Conservation (phyloP, 2,888 invertebrate genomes). For the Spodoptera exigua region DNA sequence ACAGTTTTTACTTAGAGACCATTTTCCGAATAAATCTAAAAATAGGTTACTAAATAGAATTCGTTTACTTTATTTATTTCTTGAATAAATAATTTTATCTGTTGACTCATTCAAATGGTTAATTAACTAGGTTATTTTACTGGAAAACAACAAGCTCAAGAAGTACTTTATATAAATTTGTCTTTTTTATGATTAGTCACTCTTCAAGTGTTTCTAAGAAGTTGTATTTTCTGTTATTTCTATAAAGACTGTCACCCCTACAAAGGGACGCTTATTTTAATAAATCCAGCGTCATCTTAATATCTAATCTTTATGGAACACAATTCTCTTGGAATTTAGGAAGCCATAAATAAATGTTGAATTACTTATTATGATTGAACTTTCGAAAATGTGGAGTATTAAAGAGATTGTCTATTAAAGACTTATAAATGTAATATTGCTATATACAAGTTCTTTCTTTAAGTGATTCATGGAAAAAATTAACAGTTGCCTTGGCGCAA, state of each 20-base stretch:
- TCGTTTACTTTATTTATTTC: too few species aligned
- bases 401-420: background rate
- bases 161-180: too few species aligned
- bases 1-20: too few species aligned
- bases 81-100: background rate
- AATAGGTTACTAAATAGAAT: too few species aligned
- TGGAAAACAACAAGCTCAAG: too few species aligned
- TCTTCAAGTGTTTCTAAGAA: background rate
- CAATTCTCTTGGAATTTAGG: conserved; percentile 40
- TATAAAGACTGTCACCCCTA: conserved; percentile 26
- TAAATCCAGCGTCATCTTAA: conserved; percentile 27
- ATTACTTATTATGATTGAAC: conserved; percentile 33
- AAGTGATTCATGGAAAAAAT: too few species aligned
- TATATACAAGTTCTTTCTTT: too few species aligned
- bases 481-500: too few species aligned
- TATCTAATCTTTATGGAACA: conserved; percentile 37
- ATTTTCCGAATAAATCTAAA: too few species aligned
- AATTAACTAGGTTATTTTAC: background rate
- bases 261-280: conserved; percentile 11
- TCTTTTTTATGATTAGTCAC: background rate
- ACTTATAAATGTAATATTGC: too few species aligned
- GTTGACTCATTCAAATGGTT: background rate
- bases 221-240: background rate
- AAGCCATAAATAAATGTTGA: conserved; percentile 42
- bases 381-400: conserved; percentile 23